Conservation (phyloP, 2,113 vertebrate genomes). For the Paraplagusia blochii region DNA sequence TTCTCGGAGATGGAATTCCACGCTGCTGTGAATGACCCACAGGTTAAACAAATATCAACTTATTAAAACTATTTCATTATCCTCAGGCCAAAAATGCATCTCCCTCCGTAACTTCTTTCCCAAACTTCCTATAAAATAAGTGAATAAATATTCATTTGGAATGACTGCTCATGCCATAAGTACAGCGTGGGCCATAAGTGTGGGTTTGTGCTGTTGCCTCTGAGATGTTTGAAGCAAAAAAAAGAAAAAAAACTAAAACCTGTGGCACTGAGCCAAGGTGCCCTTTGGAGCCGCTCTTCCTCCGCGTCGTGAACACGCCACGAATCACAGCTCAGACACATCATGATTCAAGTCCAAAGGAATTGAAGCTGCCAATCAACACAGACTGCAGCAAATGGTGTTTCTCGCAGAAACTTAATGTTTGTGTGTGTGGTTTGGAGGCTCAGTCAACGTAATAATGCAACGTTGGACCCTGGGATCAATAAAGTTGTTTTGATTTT, state of each 20-base stretch:
- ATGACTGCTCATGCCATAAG: constrained; percentile 26
- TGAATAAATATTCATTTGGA: constrained; percentile 48
- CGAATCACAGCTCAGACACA: constrained; percentile 41
- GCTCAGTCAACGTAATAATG: too few species aligned
- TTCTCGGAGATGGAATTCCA: constrained; percentile 10
- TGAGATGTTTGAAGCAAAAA: too few species aligned
- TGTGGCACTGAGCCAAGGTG: constrained; percentile 55
- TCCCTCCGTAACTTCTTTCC: constrained; percentile 12
- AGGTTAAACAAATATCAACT: constrained; percentile 45
- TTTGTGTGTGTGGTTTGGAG: not conserved
- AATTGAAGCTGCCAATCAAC: constrained; percentile 66
- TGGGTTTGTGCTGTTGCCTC: not conserved
- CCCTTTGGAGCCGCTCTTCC: constrained; percentile 36
- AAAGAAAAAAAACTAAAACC: not conserved
- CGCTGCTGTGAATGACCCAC: constrained; percentile 25
- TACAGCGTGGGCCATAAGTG: constrained; percentile 31
- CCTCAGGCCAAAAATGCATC: constrained; percentile 23
- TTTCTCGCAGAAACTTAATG: constrained; percentile 7
- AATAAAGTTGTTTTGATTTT: too few species aligned
- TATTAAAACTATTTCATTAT: constrained; percentile 38
- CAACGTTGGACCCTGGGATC: too few species aligned
- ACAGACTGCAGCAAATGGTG: constrained; percentile 26
- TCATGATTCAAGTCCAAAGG: constrained; percentile 35
- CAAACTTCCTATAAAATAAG: constrained; percentile 39
- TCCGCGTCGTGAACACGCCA: constrained; percentile 46